These are phyloP conservation scores for Adoxophyes honmai DNA, from an alignment of 1,140 invertebrate species.

Conservation along the genomic window DNA sequence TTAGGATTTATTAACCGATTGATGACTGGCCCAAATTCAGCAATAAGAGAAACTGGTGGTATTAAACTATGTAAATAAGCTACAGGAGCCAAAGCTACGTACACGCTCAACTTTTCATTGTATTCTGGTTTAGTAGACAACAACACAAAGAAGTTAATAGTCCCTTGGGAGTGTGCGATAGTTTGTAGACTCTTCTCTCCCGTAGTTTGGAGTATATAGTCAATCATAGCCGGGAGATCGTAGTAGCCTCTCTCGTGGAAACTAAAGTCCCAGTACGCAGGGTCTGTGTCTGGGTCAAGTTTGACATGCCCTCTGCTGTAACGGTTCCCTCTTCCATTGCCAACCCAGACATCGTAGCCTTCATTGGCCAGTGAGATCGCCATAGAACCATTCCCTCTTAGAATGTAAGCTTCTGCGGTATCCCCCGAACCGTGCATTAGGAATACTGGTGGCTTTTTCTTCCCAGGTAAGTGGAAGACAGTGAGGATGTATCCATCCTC, in stretches of 20 bases:
- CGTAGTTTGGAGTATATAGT: slow-evolving; percentile 76
- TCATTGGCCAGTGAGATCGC: slow-evolving; percentile 55
- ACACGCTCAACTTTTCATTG: background rate
- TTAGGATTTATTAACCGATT: background rate
- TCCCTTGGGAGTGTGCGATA: slow-evolving; percentile 74
- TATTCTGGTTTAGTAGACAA: background rate
- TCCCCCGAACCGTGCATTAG: background rate
- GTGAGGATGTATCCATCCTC: slow-evolving; percentile 59
- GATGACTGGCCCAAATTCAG: background rate
- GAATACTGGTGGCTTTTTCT: background rate
- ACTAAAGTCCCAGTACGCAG: slow-evolving; percentile 77
- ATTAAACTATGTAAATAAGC: background rate
- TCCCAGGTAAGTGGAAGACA: slow-evolving; percentile 39
- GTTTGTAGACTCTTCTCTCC: slow-evolving; percentile 60
- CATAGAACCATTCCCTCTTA: background rate
- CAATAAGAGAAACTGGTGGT: background rate
- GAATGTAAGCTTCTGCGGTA: background rate
- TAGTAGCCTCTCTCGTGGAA: slow-evolving; percentile 79
- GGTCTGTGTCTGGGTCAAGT: slow-evolving; percentile 55
- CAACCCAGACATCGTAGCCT: slow-evolving; percentile 83
- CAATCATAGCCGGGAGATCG: slow-evolving; percentile 80
- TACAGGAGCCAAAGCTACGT: background rate
- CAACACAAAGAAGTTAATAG: slow-evolving; percentile 33
- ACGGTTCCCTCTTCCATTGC: slow-evolving; percentile 73
- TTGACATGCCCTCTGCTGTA: slow-evolving; percentile 78